Evolutionary conservation across 2,113 vertebrate genomes (phyloP).

Genomic region (Atherinomorus stipes): DNA sequence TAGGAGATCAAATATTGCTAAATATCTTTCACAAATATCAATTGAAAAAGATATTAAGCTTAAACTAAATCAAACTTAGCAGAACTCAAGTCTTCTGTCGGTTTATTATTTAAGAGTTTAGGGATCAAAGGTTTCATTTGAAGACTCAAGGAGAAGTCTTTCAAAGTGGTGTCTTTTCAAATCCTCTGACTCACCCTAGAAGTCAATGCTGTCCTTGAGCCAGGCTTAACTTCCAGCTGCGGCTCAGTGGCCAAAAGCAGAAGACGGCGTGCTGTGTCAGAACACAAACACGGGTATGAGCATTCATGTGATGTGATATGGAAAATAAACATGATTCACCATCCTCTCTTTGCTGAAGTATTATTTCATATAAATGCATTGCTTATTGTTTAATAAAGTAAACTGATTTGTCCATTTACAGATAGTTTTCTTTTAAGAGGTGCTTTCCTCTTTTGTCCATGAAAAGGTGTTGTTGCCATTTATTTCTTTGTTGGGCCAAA

Average conservation of each 20-base stretch:
- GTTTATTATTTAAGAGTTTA: neutral
- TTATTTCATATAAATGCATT: too few species aligned
- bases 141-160: neutral
- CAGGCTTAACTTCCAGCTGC: slow-evolving; percentile 28
- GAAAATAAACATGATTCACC: neutral
- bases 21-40: too few species aligned
- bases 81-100: neutral
- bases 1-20: too few species aligned
- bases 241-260: slow-evolving; percentile 30
- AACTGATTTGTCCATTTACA: too few species aligned
- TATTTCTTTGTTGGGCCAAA: too few species aligned
- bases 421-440: too few species aligned
- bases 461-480: too few species aligned
- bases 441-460: too few species aligned
- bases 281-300: neutral
- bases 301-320: neutral
- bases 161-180: slow-evolving; percentile 12
- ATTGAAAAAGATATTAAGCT: too few species aligned
- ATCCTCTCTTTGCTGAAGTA: too few species aligned
- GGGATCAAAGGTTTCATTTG: neutral
- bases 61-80: too few species aligned
- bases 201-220: slow-evolving; percentile 33
- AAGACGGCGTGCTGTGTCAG: neutral
- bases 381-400: too few species aligned
- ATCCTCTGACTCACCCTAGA: slow-evolving; percentile 7